Percentiles rank a stretch among this genome's conserved stretches.
phyloP scores from a whole-genome alignment of 1,140 invertebrate species.

The Lepidurus arcticus region DNA sequence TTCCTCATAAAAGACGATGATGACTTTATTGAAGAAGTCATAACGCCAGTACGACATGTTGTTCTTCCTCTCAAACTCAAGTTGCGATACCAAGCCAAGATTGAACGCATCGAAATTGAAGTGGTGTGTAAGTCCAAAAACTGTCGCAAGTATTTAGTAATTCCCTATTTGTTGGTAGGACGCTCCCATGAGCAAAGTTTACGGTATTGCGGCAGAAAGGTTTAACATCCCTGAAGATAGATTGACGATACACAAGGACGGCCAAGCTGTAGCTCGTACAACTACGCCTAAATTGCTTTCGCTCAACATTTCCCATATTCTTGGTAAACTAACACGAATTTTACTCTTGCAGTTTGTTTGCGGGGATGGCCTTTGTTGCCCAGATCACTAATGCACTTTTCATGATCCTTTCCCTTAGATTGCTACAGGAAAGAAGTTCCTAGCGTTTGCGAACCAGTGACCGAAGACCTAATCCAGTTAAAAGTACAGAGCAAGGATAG shows the following conservation, averaged over 20 bases:
- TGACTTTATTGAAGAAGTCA: neutral
- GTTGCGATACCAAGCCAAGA: neutral
- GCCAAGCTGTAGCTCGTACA: neutral
- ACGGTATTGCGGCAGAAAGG: neutral
- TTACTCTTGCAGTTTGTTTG: no score
- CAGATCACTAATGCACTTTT: neutral
- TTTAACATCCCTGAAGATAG: neutral
- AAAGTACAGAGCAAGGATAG: conserved; percentile 37
- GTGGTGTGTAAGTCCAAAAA: neutral
- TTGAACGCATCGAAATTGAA: neutral
- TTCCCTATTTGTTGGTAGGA: neutral
- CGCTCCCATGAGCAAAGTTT: neutral
- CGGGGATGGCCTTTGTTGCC: no score
- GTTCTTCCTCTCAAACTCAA: neutral
- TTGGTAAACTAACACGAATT: neutral
- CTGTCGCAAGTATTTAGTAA: neutral
- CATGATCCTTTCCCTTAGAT: neutral
- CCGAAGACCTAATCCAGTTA: conserved; percentile 33
- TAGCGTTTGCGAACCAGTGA: neutral
- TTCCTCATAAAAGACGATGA: neutral
- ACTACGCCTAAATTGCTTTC: neutral
- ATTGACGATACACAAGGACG: neutral
- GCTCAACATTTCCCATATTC: neutral
- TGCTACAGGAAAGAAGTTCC: neutral
- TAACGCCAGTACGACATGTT: neutral